Percentiles rank a stretch among this genome's conserved stretches.
phyloP scores from a whole-genome alignment of 2,113 vertebrate species.

The Eurypyga helias region DNA sequence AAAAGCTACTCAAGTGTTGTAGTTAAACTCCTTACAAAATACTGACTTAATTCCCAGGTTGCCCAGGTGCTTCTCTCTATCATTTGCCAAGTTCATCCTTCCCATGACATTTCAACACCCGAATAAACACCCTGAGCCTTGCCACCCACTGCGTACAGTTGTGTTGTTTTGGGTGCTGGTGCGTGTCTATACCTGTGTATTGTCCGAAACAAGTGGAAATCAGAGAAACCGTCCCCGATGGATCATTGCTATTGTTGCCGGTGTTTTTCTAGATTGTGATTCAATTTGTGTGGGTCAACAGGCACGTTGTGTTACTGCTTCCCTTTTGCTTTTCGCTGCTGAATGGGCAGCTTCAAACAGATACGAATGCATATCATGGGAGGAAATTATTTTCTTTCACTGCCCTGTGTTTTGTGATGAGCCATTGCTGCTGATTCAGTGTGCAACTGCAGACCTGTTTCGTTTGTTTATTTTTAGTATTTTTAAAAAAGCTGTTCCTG shows the following conservation, averaged over 20 bases:
- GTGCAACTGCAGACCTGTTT: neutral
- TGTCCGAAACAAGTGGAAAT: conserved; percentile 4
- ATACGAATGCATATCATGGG: conserved; percentile 52
- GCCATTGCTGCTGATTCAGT: conserved; percentile 28
- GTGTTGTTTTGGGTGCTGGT: neutral
- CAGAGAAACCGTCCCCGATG: neutral
- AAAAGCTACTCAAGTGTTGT: neutral
- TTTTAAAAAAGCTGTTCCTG: neutral
- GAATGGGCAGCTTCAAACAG: conserved; percentile 73
- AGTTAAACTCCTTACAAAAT: neutral
- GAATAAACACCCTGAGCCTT: neutral
- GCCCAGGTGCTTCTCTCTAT: neutral
- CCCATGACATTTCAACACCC: neutral
- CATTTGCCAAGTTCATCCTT: neutral
- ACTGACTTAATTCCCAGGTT: neutral
- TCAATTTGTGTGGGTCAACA: conserved; percentile 73
- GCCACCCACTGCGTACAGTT: neutral
- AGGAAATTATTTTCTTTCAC: conserved; percentile 61
- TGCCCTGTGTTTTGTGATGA: conserved; percentile 38
- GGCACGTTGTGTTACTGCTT: conserved; percentile 75
- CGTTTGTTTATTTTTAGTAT: neutral
- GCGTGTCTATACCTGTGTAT: conserved; percentile 27
- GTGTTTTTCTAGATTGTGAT: conserved; percentile 79
- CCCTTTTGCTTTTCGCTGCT: conserved; percentile 70
- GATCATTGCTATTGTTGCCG: conserved; percentile 69